Conservation (phyloP, 2,113 vertebrate genomes). For the Emydocephalus ijimae region DNA sequence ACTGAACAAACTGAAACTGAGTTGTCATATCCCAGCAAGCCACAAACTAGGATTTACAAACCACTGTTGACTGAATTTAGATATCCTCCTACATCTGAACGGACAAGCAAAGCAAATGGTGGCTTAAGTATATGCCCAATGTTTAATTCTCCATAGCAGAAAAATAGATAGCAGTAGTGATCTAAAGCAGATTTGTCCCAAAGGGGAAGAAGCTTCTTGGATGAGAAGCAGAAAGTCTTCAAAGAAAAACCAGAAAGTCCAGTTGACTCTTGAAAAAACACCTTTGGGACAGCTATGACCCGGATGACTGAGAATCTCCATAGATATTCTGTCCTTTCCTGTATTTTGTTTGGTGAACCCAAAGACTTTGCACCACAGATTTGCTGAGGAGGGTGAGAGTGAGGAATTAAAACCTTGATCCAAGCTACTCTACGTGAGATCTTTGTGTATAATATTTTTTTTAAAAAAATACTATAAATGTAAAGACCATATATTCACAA, state of each 20-base stretch:
- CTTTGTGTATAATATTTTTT: not conserved
- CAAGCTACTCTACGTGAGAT: not conserved
- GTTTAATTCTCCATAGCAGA: not conserved
- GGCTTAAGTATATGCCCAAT: not conserved
- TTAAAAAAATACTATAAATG: not conserved
- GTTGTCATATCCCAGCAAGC: not conserved
- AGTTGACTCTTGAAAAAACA: too few species aligned
- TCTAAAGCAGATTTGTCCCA: not conserved
- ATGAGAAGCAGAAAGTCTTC: too few species aligned
- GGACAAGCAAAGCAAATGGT: not conserved
- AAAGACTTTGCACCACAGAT: too few species aligned
- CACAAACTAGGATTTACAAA: not conserved
- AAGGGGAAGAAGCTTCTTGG: too few species aligned
- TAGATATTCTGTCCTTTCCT: too few species aligned
- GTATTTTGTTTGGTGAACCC: too few species aligned
- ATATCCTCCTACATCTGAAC: not conserved
- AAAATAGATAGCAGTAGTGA: not conserved
- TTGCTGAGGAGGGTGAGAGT: not conserved
- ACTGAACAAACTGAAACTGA: not conserved
- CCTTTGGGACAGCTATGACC: too few species aligned
- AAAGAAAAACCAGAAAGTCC: too few species aligned
- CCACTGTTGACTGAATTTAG: not conserved
- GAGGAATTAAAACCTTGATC: not conserved
- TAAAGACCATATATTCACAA: not conserved
- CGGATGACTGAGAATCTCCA: too few species aligned